These are phyloP conservation scores for Spodoptera frugiperda DNA, from an alignment of 1,140 invertebrate species.

Conservation along the genomic window DNA sequence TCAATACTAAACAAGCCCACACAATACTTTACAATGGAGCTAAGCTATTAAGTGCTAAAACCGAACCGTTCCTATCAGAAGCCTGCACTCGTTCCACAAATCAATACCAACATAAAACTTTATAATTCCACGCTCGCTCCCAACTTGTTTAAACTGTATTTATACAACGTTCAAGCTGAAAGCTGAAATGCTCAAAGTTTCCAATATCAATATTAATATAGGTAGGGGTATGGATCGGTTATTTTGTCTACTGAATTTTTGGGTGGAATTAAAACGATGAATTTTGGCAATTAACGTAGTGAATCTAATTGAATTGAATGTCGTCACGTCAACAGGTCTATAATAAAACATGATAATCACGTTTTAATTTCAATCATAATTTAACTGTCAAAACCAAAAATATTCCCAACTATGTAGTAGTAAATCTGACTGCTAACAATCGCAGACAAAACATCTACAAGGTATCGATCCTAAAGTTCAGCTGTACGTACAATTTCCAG, in stretches of 20 bases:
- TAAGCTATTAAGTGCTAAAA: background rate
- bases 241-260: background rate
- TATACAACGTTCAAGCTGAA: background rate
- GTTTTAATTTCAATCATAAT: too few species aligned
- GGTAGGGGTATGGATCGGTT: background rate
- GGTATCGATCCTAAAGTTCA: background rate
- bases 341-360: too few species aligned
- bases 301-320: background rate
- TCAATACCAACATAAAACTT: conserved; percentile 38
- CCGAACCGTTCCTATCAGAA: conserved; percentile 22
- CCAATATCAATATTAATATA: conserved; percentile 16
- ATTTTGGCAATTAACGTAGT: background rate
- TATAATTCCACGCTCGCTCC: conserved; percentile 5
- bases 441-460: background rate
- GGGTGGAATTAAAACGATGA: too few species aligned
- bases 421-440: too few species aligned
- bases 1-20: background rate
- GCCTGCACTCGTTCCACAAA: conserved; percentile 29
- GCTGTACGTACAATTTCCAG: background rate
- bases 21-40: too few species aligned
- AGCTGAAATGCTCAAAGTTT: background rate
- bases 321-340: background rate
- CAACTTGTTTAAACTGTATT: conserved; percentile 30
- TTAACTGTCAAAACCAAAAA: too few species aligned
- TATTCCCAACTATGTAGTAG: too few species aligned